These are phyloP conservation scores for Sisor rabdophorus DNA, from an alignment of 2,113 vertebrate species.

Conservation along the genomic window DNA sequence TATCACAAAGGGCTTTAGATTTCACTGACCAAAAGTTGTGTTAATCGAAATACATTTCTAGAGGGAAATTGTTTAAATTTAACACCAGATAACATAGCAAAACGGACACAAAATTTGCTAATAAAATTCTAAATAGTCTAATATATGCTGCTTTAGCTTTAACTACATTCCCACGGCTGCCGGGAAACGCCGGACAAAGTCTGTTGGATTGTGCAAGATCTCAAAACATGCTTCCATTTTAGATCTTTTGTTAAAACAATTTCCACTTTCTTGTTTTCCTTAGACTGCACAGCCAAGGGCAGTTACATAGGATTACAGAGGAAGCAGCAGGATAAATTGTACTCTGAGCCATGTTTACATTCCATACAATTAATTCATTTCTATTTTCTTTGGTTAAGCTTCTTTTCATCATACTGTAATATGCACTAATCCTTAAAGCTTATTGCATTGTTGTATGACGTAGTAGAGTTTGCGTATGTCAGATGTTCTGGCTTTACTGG, in stretches of 20 bases:
- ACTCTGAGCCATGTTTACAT: conserved; percentile 34
- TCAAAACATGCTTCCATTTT: conserved; percentile 9
- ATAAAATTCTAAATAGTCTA: no score
- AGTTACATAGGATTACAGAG: conserved; percentile 20
- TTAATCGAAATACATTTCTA: no score
- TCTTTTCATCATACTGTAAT: neutral
- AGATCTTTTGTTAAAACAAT: conserved; percentile 16
- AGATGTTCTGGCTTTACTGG: neutral
- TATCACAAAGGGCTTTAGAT: no score
- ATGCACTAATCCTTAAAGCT: neutral
- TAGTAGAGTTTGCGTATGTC: neutral
- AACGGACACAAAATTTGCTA: no score
- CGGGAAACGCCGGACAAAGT: neutral
- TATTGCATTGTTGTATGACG: neutral
- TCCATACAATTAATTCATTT: conserved; percentile 8
- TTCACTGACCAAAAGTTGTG: no score
- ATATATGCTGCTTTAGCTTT: no score
- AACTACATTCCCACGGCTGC: no score
- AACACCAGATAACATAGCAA: no score
- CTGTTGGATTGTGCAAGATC: neutral
- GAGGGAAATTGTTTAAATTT: no score
- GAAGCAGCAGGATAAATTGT: conserved; percentile 37
- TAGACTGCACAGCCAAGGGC: conserved; percentile 19
- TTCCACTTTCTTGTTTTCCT: neutral
- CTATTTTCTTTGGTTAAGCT: conserved; percentile 11